phyloP scores from a whole-genome alignment of 2,113 vertebrate species.

The Nothocercus nigrocapillus region DNA sequence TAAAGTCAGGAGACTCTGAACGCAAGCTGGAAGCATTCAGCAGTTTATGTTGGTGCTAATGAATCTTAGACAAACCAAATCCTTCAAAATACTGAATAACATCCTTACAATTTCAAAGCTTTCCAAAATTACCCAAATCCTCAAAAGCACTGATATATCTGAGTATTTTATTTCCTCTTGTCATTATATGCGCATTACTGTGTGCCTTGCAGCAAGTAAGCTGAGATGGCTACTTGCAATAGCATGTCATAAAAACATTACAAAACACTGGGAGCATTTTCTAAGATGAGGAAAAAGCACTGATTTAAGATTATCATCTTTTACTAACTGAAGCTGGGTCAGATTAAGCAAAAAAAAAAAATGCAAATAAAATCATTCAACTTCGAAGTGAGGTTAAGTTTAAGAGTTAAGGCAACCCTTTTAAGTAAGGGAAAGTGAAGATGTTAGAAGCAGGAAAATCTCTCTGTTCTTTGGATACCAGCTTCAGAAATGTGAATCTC shows the following conservation, averaged over 20 bases:
- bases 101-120: not conserved
- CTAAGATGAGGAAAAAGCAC: not conserved
- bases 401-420: too few species aligned
- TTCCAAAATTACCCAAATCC: not conserved
- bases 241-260: constrained; percentile 14
- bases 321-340: constrained; percentile 4
- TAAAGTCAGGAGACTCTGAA: not conserved
- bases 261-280: constrained; percentile 2
- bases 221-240: constrained; percentile 11
- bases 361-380: not conserved
- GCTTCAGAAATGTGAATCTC: not conserved
- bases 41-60: not conserved
- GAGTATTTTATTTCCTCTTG: not conserved
- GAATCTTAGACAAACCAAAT: not conserved
- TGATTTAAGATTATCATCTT: constrained; percentile 27
- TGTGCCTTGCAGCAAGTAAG: constrained; percentile 15
- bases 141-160: not conserved
- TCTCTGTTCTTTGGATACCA: not conserved
- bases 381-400: not conserved
- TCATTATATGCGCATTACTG: not conserved
- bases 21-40: not conserved
- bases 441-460: not conserved
- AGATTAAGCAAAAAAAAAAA: constrained; percentile 4
- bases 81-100: not conserved
- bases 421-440: not conserved